Percentiles rank a stretch among this genome's conserved stretches.
These are phyloP conservation scores for Melanotaenia trifasciata DNA, from an alignment of 2,797 vertebrate genomes.

Conservation along the genomic window DNA sequence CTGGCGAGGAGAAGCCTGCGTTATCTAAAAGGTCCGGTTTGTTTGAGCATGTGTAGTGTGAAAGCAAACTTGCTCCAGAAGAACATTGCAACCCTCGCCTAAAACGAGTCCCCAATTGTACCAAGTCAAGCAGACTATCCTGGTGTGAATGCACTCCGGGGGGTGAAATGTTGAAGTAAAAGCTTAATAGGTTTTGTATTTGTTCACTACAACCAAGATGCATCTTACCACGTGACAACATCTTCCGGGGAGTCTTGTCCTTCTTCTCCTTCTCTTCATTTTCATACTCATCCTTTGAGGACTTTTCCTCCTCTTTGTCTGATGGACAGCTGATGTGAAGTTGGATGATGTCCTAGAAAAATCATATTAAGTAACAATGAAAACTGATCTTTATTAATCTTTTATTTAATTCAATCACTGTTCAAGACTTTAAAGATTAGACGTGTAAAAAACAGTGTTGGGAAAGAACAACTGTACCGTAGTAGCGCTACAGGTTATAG, in stretches of 20 bases:
- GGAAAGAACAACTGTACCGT: neutral
- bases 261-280: constrained; percentile 98
- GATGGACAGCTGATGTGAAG: constrained; percentile 97
- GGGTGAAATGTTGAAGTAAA: neutral
- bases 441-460: neutral
- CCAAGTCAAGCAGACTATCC: too few species aligned
- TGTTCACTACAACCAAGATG: neutral
- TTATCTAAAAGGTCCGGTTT: too few species aligned
- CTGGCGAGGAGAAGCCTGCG: too few species aligned
- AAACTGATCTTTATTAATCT: constrained; percentile 6
- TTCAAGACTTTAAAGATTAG: too few species aligned
- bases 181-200: neutral
- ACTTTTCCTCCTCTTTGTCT: constrained; percentile 97
- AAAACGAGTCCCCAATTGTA: too few species aligned
- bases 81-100: too few species aligned
- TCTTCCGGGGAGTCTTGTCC: constrained; percentile 93
- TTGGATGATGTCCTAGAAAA: constrained; percentile 93
- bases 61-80: too few species aligned
- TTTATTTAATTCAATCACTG: neutral
- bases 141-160: too few species aligned
- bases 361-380: constrained; percentile 21
- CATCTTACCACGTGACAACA: constrained; percentile 93
- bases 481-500: neutral
- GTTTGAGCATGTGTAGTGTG: too few species aligned
- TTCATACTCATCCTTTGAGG: constrained; percentile 92